Evolutionary conservation across 2,113 vertebrate species (phyloP), one percentile per base, ranked within the genome.

Genomic region (Archilochus colubris): DNA sequence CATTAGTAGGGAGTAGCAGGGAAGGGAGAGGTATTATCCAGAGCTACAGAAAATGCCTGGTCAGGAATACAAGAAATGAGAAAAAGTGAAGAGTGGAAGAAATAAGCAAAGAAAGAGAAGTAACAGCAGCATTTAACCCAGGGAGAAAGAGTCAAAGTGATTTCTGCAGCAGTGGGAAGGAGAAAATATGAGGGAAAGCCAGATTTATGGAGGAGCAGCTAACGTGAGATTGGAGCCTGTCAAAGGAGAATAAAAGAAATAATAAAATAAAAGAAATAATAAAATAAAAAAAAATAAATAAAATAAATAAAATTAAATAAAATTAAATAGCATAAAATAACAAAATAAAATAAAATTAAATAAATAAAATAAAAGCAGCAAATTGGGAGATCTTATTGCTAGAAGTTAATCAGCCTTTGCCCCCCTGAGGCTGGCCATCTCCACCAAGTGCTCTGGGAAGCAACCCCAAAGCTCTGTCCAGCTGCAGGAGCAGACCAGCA

Each of bases 21-120:
- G 46, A 96, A 92, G 74, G 62, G 51, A 96, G 92, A 96, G 85
- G 95, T 94, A 88, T 73, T 97, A 96, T 96, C 96, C 92, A 92
- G 89, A 97, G 95, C 94, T 94, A 78, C 92, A 96, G 95, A 98
- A 98, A 98, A 96, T 97, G 97, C 97, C 95, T 79, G 95, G 95
- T 98, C 97, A 98, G 97, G 97, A 96, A 94, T 91, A 97, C 72
- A 0, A 96, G 93, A 76, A 97, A 97, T 97, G 96, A 97, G 97
- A 97, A 97, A 94, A 95, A 97, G 95, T 50, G 63, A 94, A 68
- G 72, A 96, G 95, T 94, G 91, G 92, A 97, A 97, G 97, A 97
- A 98, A 97, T 91, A 96, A 93, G 90, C 87, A 93, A 93, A 83
- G 16, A 93, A 95, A 83, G 28, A 91, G 89, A 92, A 94, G 82